A percentile compares a stretch with the other conserved stretches of the same genome.
phyloP scores from a whole-genome alignment of 2,888 invertebrate genomes.

The Pocota personata region DNA sequence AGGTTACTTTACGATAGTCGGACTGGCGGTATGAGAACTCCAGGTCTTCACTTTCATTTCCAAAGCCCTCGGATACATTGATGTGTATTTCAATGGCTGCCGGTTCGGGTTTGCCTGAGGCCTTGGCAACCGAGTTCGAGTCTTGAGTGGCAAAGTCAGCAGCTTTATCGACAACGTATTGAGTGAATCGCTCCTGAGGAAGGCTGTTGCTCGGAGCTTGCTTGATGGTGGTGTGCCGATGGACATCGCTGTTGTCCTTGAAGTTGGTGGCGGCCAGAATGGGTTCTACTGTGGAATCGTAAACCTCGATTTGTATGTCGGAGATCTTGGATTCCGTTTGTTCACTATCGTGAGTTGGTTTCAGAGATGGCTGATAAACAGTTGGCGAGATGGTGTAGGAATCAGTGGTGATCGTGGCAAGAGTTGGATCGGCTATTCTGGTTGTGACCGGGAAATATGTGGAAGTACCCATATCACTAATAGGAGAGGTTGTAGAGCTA shows the following conservation, averaged over 20 bases:
- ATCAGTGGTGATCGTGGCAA: background rate
- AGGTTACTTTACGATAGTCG: conserved; percentile 63
- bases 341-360: conserved; percentile 27
- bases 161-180: conserved; percentile 79
- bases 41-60: conserved; percentile 80
- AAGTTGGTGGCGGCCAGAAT: conserved; percentile 81
- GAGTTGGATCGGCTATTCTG: background rate
- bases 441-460: conserved; percentile 17
- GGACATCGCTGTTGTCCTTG: conserved; percentile 76
- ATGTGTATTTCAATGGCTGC: conserved; percentile 82
- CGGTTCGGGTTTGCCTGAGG: conserved; percentile 79
- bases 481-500: background rate
- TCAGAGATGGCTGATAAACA: background rate
- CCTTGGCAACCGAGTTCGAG: conserved; percentile 72
- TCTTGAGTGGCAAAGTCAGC: conserved; percentile 80
- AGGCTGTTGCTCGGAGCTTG: conserved; percentile 76
- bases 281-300: conserved; percentile 81
- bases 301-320: conserved; percentile 81
- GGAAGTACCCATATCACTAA: background rate
- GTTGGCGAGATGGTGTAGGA: background rate
- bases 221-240: conserved; percentile 75
- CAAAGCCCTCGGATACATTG: conserved; percentile 81
- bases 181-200: conserved; percentile 80
- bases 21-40: conserved; percentile 81
- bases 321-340: conserved; percentile 81